Conservation (phyloP, 2,113 vertebrate species). For the Ariopsis seemanni region DNA sequence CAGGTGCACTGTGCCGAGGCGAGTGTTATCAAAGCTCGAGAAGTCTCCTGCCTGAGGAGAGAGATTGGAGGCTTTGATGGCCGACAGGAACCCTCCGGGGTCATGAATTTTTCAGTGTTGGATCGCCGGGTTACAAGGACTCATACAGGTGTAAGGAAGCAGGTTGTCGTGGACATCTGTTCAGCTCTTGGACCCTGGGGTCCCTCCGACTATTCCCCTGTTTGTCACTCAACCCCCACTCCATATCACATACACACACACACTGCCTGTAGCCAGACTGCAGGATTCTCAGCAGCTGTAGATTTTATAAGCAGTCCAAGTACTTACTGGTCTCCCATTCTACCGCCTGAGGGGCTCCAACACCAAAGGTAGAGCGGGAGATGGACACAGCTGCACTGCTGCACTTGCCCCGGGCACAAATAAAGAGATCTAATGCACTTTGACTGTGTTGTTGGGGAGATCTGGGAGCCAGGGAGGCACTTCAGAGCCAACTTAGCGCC, state of each 20-base stretch:
- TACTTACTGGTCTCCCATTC: slow-evolving; percentile 72
- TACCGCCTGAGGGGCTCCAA: slow-evolving; percentile 84
- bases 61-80: slow-evolving; percentile 74
- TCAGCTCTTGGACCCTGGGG: slow-evolving; percentile 68
- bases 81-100: slow-evolving; percentile 72
- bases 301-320: slow-evolving; percentile 66
- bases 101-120: slow-evolving; percentile 81
- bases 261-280: slow-evolving; percentile 74
- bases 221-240: slow-evolving; percentile 11
- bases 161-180: slow-evolving; percentile 88
- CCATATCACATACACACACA: slow-evolving; percentile 2
- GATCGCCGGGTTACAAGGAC: slow-evolving; percentile 68
- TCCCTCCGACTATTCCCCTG: slow-evolving; percentile 53
- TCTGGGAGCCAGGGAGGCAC: slow-evolving; percentile 81
- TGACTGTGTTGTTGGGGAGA: slow-evolving; percentile 87
- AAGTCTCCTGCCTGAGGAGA: slow-evolving; percentile 42
- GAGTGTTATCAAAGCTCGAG: slow-evolving; percentile 64
- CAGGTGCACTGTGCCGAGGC: slow-evolving; percentile 62
- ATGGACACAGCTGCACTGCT: slow-evolving; percentile 93
- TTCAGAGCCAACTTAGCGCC: slow-evolving; percentile 88
- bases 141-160: slow-evolving; percentile 85
- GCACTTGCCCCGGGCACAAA: slow-evolving; percentile 91
- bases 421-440: slow-evolving; percentile 87
- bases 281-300: slow-evolving; percentile 83
- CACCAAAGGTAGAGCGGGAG: slow-evolving; percentile 89